Conservation (phyloP, 2,113 vertebrate species). For the Oreochromis tanganicae region DNA sequence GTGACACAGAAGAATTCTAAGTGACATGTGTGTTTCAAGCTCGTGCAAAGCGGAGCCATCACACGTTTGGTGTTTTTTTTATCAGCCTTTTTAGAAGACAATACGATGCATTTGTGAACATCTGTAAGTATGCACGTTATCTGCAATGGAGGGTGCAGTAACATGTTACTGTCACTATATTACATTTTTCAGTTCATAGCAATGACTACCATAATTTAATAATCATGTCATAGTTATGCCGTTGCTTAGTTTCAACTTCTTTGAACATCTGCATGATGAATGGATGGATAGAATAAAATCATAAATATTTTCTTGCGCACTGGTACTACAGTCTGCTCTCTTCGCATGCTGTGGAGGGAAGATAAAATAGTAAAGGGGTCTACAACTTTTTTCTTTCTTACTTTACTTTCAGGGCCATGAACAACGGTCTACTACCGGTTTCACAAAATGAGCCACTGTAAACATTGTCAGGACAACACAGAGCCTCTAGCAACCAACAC, state of each 20-base stretch:
- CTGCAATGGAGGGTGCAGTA: not conserved
- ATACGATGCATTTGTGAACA: not conserved
- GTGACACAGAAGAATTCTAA: slow-evolving; percentile 51
- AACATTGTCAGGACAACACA: not conserved
- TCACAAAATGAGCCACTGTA: not conserved
- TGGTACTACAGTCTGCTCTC: not conserved
- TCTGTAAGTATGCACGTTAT: not conserved
- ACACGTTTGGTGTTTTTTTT: not conserved
- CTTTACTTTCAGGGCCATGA: not conserved
- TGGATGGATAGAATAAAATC: not conserved
- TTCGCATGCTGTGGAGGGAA: not conserved
- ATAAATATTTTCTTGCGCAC: not conserved
- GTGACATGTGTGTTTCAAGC: slow-evolving; percentile 31
- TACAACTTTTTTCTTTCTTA: not conserved
- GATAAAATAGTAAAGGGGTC: not conserved
- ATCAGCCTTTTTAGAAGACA: not conserved
- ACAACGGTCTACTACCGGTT: not conserved
- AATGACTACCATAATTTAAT: not conserved
- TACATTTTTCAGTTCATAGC: not conserved
- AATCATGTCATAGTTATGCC: no score
- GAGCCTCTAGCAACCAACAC: not conserved
- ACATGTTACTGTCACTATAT: not conserved
- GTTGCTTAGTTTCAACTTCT: not conserved
- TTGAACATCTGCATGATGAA: not conserved
- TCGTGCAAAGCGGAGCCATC: not conserved